A percentile compares a stretch with the other conserved stretches of the same genome.
phyloP scores from a whole-genome alignment of 2,113 vertebrate genomes.

The Takifugu bimaculatus region DNA sequence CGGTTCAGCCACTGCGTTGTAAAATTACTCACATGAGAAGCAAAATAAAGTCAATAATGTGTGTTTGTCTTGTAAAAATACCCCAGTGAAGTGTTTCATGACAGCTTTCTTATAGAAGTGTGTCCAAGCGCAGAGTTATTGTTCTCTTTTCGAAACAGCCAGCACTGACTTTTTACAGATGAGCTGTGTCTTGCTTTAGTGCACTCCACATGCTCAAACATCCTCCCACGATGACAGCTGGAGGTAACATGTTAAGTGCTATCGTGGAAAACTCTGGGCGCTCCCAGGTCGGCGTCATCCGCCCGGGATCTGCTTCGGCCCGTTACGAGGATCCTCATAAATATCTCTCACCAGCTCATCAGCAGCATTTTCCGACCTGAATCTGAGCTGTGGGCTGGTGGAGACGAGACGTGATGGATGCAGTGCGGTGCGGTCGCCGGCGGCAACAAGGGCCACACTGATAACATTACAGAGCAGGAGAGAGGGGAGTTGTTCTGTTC shows the following conservation, averaged over 20 bases:
- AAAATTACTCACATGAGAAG: neutral
- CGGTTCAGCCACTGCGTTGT: constrained; percentile 6
- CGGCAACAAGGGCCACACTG: constrained; percentile 26
- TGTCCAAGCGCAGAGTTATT: neutral
- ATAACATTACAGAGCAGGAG: constrained; percentile 17
- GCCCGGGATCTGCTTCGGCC: constrained; percentile 62
- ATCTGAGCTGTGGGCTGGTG: constrained; percentile 31
- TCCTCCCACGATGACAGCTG: constrained; percentile 46
- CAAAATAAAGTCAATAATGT: neutral
- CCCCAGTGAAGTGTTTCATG: neutral
- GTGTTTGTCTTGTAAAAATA: neutral
- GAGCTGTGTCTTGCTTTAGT: constrained; percentile 26
- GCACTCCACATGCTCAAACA: constrained; percentile 20
- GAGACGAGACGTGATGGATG: constrained; percentile 65
- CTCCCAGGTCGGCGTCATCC: constrained; percentile 57
- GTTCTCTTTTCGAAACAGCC: neutral
- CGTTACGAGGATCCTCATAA: constrained; percentile 74
- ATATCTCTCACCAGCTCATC: constrained; percentile 79
- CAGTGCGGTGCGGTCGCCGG: constrained; percentile 44
- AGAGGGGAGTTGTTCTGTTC: neutral
- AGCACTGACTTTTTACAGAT: constrained; percentile 20
- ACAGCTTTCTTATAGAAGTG: neutral
- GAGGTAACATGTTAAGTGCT: constrained; percentile 59
- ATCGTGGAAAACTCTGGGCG: constrained; percentile 25
- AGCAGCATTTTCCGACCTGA: constrained; percentile 45